These are phyloP conservation scores for Meganola albula DNA, from an alignment of 2,888 invertebrate genomes.

Conservation along the genomic window DNA sequence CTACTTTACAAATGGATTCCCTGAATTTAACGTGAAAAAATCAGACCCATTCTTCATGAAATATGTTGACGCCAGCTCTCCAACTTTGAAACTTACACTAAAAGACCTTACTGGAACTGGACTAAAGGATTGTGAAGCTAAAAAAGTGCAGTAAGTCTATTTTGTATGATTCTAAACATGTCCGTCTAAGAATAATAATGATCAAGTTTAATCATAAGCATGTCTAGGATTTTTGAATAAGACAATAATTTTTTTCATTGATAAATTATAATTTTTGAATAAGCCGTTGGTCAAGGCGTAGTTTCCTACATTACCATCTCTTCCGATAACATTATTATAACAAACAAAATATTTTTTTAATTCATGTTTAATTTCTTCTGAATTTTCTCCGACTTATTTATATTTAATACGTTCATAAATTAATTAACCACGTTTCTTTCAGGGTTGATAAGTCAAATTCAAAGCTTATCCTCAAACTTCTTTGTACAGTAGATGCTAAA, in stretches of 20 bases:
- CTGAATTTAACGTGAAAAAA: conserved; percentile 32
- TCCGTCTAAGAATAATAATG: background rate
- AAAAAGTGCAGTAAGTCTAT: conserved; percentile 43
- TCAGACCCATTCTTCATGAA: conserved; percentile 41
- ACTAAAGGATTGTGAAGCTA: conserved; percentile 35
- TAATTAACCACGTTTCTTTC: background rate
- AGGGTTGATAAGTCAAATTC: conserved; percentile 10
- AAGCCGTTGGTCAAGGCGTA: no score
- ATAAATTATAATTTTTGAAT: no score
- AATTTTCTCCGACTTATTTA: no score
- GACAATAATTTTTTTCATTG: no score
- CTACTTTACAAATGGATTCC: conserved; percentile 31
- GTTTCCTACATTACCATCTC: no score
- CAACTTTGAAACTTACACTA: conserved; percentile 32
- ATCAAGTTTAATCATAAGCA: background rate
- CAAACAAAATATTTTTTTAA: no score
- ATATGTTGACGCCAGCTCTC: conserved; percentile 35
- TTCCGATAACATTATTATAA: no score
- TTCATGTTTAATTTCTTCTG: no score
- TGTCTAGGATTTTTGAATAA: no score
- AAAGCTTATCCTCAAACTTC: conserved; percentile 28
- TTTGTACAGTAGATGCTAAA: conserved; percentile 33
- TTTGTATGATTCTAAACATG: background rate
- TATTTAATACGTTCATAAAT: no score
- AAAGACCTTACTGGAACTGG: conserved; percentile 36